Conservation (phyloP, 2,113 vertebrate genomes). For the Sylvietta virens region DNA sequence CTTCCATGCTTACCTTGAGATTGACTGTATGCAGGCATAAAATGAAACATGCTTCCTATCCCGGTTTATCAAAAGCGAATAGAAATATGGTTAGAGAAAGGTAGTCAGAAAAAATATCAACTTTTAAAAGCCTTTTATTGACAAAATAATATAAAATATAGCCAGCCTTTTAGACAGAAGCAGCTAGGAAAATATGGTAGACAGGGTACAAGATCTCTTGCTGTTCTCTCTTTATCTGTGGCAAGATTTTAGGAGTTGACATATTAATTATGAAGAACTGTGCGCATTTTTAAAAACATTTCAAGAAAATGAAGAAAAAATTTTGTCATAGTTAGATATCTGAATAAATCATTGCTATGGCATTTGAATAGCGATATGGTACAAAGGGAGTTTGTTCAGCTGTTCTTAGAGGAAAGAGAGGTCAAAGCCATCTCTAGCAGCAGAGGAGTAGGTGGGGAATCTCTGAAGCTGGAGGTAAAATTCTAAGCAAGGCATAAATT, state of each 20-base stretch:
- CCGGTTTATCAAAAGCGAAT: not conserved
- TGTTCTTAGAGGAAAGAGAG: not conserved
- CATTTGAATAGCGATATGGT: not conserved
- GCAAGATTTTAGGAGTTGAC: not conserved
- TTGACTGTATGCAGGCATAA: not conserved
- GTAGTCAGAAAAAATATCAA: not conserved
- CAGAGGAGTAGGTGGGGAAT: not conserved
- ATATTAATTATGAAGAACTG: not conserved
- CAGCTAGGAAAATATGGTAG: not conserved
- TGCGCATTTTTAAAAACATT: not conserved
- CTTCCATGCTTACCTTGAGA: not conserved
- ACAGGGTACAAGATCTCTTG: not conserved
- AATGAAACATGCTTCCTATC: not conserved
- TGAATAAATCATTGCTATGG: not conserved
- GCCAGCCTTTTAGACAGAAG: not conserved
- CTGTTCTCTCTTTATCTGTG: not conserved
- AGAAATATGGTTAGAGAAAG: not conserved
- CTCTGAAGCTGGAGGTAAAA: not conserved
- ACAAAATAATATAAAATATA: not conserved
- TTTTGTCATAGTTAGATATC: not conserved
- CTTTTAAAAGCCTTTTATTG: not conserved
- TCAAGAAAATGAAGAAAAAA: not conserved
- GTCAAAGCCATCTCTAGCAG: not conserved
- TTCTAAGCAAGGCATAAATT: not conserved
- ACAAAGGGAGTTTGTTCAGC: not conserved